Conservation (phyloP, 2,888 invertebrate genomes). For the Callimorpha dominula region DNA sequence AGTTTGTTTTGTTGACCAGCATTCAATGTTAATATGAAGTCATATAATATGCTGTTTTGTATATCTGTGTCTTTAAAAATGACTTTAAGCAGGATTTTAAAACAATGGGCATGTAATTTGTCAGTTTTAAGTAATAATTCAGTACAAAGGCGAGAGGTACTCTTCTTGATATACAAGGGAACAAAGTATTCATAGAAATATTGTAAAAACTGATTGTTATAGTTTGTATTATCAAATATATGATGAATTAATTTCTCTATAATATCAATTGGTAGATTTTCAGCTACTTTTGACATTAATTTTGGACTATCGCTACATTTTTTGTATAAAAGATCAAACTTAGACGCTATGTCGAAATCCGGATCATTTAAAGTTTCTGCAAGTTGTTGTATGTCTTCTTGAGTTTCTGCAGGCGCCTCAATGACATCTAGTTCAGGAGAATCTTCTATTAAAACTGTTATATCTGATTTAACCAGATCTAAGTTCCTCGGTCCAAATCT, state of each 20-base stretch:
- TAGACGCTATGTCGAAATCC: slow-evolving; percentile 53
- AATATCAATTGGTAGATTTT: slow-evolving; percentile 50
- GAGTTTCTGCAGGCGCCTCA: slow-evolving; percentile 10
- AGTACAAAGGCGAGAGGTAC: slow-evolving; percentile 57
- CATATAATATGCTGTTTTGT: slow-evolving; percentile 59
- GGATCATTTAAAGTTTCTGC: slow-evolving; percentile 55
- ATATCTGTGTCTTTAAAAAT: slow-evolving; percentile 61
- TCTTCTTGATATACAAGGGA: slow-evolving; percentile 57
- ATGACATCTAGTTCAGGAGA: slow-evolving; percentile 11
- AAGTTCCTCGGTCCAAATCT: slow-evolving; percentile 52
- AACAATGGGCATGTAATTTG: slow-evolving; percentile 50
- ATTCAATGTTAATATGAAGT: slow-evolving; percentile 59
- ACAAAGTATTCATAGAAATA: slow-evolving; percentile 59
- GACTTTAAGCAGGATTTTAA: slow-evolving; percentile 54
- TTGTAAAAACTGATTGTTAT: slow-evolving; percentile 49
- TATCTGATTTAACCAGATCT: slow-evolving; percentile 20
- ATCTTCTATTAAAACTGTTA: slow-evolving; percentile 25
- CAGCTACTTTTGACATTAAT: slow-evolving; percentile 55
- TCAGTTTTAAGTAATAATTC: slow-evolving; percentile 64
- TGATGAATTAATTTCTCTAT: slow-evolving; percentile 62
- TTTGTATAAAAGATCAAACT: slow-evolving; percentile 53
- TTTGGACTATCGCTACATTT: slow-evolving; percentile 54
- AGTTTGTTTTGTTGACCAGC: slow-evolving; percentile 48
- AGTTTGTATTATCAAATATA: slow-evolving; percentile 48
- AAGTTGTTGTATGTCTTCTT: slow-evolving; percentile 23